Conservation (phyloP, 2,113 vertebrate species). For the Scartelaos histophorus region DNA sequence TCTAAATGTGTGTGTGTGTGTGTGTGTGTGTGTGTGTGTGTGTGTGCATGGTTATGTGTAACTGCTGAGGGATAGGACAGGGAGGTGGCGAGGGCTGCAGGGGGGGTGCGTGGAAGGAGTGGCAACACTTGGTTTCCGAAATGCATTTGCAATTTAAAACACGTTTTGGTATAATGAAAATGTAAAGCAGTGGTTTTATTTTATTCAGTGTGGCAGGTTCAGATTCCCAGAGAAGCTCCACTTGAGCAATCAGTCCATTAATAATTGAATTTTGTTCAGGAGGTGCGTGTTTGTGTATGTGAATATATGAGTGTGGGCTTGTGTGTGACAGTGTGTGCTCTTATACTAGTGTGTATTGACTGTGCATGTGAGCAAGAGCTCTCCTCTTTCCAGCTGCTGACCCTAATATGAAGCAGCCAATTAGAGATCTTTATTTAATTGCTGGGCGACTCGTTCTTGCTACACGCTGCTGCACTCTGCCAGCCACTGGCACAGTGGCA, state of each 20-base stretch:
- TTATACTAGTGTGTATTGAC: constrained; percentile 24
- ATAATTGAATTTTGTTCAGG: constrained; percentile 97
- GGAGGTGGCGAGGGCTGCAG: constrained; percentile 58
- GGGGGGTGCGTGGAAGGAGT: constrained; percentile 41
- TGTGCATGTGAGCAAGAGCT: constrained; percentile 67
- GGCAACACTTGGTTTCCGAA: constrained; percentile 70
- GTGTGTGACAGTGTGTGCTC: constrained; percentile 24
- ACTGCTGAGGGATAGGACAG: constrained; percentile 58
- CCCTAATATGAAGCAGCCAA: constrained; percentile 91
- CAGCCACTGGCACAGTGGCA: constrained; percentile 57
- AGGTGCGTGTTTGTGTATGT: constrained; percentile 73
- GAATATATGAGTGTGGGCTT: constrained; percentile 63
- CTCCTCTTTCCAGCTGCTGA: constrained; percentile 89
- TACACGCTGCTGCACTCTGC: constrained; percentile 69
- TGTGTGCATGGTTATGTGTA: constrained; percentile 38
- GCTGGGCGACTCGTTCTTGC: constrained; percentile 84
- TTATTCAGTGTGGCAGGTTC: constrained; percentile 97
- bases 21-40: constrained; percentile 8
- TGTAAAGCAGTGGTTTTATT: constrained; percentile 96
- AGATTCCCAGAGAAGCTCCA: constrained; percentile 92
- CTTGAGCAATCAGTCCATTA: constrained; percentile 93
- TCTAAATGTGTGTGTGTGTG: constrained; percentile 36
- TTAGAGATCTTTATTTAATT: constrained; percentile 95
- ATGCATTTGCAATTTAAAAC: constrained; percentile 97
- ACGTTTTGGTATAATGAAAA: constrained; percentile 97